phyloP scores from a whole-genome alignment of 2,888 invertebrate species.

The Psylliodes chrysocephalus region DNA sequence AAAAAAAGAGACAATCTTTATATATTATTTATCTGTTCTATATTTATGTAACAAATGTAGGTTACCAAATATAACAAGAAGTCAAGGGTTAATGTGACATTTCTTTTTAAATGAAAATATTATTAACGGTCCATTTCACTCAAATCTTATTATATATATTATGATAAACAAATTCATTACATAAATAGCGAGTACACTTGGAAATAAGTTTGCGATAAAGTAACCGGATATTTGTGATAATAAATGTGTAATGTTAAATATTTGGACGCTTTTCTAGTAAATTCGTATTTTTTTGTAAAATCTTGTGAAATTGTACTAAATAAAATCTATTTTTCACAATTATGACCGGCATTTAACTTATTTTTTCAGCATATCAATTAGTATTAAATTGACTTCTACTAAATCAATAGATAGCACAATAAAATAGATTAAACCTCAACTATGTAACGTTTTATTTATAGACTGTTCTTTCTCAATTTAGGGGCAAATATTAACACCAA shows the following conservation, averaged over 20 bases:
- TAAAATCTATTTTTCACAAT: too few relatives aligned
- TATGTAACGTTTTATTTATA: too few relatives aligned
- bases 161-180: conserved; percentile 5
- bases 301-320: too few relatives aligned
- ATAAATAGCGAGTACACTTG: neutral
- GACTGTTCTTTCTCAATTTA: neutral
- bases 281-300: too few relatives aligned
- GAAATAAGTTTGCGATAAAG: conserved; percentile 21
- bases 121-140: conserved; percentile 21
- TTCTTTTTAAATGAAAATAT: conserved; percentile 10
- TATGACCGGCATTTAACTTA: too few relatives aligned
- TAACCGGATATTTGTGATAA: neutral
- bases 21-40: neutral
- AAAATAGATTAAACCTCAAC: too few relatives aligned
- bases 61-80: conserved; percentile 22
- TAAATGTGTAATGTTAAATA: too few relatives aligned
- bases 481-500: neutral
- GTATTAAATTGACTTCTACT: too few relatives aligned
- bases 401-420: too few relatives aligned
- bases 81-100: conserved; percentile 27
- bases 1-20: too few relatives aligned
- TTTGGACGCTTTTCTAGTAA: too few relatives aligned
- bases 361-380: too few relatives aligned
- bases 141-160: conserved; percentile 6
- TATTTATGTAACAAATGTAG: conserved; percentile 19